Evolutionary conservation across 2,888 invertebrate genomes (phyloP), one percentile per base, ranked within the genome.

Genomic region (Nomada fucata): DNA sequence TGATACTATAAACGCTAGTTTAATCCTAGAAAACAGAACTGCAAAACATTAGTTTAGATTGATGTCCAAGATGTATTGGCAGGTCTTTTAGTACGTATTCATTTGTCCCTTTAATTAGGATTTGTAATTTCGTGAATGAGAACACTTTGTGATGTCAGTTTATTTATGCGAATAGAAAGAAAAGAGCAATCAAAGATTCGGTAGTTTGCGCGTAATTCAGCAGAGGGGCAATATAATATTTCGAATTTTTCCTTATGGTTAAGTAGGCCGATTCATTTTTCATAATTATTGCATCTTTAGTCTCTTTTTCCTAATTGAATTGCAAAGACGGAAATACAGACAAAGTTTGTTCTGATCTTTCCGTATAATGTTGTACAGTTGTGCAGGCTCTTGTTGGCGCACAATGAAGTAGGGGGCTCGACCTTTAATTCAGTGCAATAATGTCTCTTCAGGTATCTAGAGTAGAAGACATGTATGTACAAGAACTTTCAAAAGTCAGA

Each of bases 331-430:
- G 23, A 59, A 65, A 7, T 23, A 47, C 18, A 18, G 26, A 67
- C 18, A 23, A 9, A 29, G 42, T 76, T 79, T 76, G 74, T 82
- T 86, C 83, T 85, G 65, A 76, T 87, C 82, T 87, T 79, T 84
- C 76, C 82, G 68, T 71, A 60, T 65, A 68, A 77, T 81, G 53
- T 85, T 75, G 15, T 15, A 15, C 68, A 67, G 82, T 55, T 83
- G 63, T 83, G 88, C 86, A 89, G 91, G 89, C 86, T 92, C 92
- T 93, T 92, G 92, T 92, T 93, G 92, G 93, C 93, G 91, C 91
- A 92, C 91, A 91, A 91, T 91, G 89, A 89, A 89, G 86, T 83
- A 88, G 90, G 89, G 91, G 91, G 90, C 91, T 92, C 91, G 85
- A 91, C 91, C 91, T 89, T 91, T 89, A 91, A 92, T 92, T 92